Evolutionary conservation across 2,888 invertebrate genomes (phyloP).

Genomic region (Melanargia galathea): DNA sequence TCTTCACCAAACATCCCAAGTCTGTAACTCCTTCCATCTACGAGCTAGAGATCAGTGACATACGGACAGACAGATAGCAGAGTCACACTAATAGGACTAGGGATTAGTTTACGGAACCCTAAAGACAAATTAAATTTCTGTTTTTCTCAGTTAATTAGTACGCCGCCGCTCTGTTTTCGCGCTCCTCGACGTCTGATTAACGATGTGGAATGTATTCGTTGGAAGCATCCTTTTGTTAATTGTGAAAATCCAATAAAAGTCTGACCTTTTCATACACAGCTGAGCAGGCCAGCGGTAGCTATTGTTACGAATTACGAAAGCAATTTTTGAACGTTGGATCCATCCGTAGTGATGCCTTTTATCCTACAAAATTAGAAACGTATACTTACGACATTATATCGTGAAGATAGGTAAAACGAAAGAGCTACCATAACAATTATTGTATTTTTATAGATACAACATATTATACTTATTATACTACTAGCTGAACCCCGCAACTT

Average conservation of each 20-base stretch:
- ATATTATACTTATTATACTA: no score
- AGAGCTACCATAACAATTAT: no score
- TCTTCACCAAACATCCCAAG: no score
- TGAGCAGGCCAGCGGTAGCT: not conserved
- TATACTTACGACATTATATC: no score
- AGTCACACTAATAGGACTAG: no score
- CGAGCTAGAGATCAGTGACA: no score
- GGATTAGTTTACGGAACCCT: no score
- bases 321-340: not conserved
- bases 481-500: no score
- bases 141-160: conserved; percentile 11
- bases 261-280: not conserved
- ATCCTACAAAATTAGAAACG: not conserved
- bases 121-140: not conserved
- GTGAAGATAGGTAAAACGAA: no score
- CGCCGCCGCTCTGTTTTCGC: conserved; percentile 8
- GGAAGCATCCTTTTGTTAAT: conserved; percentile 12
- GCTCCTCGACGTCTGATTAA: conserved; percentile 18
- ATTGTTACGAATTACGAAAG: not conserved
- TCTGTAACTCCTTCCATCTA: no score
- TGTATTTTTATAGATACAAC: no score
- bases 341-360: not conserved
- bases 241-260: conserved; percentile 12
- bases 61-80: no score
- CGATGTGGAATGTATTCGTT: conserved; percentile 26